A percentile compares a stretch with the other conserved stretches of the same genome.
phyloP scores from a whole-genome alignment of 2,113 vertebrate genomes.

The Hippoglossus stenolepis region DNA sequence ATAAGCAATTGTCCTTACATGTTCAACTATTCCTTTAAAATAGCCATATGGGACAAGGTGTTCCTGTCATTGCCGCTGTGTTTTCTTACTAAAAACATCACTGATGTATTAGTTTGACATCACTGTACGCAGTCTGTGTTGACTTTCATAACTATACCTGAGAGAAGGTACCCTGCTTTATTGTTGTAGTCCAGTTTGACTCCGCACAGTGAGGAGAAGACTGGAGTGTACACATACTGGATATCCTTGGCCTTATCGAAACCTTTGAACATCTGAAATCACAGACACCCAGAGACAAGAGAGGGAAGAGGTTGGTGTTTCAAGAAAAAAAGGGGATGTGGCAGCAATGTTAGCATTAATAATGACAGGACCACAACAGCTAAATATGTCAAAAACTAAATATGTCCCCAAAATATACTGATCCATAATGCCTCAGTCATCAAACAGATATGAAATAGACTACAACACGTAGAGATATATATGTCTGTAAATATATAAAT shows the following conservation, averaged over 20 bases:
- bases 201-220: conserved; percentile 91
- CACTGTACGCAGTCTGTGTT: too few species aligned
- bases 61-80: not conserved
- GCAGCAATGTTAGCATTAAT: too few species aligned
- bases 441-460: not conserved
- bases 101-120: too few species aligned
- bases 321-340: not conserved
- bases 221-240: conserved; percentile 91
- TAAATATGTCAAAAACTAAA: too few species aligned
- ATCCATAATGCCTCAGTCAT: too few species aligned
- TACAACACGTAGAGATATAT: conserved; percentile 5
- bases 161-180: conserved; percentile 92
- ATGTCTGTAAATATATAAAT: not conserved
- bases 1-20: not conserved
- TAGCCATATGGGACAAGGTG: not conserved
- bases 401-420: too few species aligned
- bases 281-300: conserved; percentile 19
- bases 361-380: too few species aligned
- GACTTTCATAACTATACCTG: conserved; percentile 84
- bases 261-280: conserved; percentile 94
- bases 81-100: not conserved
- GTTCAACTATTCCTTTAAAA: not conserved
- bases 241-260: conserved; percentile 91
- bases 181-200: conserved; percentile 90
- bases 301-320: not conserved